Conservation (phyloP, 2,888 invertebrate species). For the Ctenicera cuprea region DNA sequence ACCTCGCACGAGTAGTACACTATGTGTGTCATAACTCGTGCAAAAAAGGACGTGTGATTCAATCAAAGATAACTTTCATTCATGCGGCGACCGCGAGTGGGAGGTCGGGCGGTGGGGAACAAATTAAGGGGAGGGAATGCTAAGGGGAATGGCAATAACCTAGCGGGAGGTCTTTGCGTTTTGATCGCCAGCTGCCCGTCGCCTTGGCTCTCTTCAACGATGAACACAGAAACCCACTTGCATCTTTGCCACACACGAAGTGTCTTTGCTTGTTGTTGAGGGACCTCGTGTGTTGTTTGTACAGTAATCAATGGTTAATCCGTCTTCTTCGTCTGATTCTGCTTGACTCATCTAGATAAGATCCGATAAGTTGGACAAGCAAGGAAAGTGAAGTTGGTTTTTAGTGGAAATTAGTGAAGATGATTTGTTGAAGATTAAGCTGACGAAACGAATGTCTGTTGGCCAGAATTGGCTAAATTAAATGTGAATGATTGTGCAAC, state of each 20-base stretch:
- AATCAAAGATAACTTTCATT: slow-evolving; percentile 59
- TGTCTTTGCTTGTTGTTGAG: slow-evolving; percentile 44
- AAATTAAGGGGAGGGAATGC: slow-evolving; percentile 38
- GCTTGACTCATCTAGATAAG: slow-evolving; percentile 33
- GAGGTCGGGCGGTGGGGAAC: slow-evolving; percentile 48
- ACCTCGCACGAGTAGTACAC: slow-evolving; percentile 51
- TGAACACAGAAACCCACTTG: slow-evolving; percentile 52
- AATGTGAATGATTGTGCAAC: too few relatives aligned
- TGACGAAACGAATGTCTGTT: too few relatives aligned
- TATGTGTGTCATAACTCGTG: slow-evolving; percentile 50
- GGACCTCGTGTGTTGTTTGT: slow-evolving; percentile 35
- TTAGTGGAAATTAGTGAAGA: not conserved
- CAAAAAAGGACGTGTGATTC: slow-evolving; percentile 55
- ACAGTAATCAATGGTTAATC: slow-evolving; percentile 41
- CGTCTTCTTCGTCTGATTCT: slow-evolving; percentile 26
- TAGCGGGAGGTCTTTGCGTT: slow-evolving; percentile 57
- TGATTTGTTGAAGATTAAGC: too few relatives aligned
- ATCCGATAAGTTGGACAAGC: slow-evolving; percentile 28
- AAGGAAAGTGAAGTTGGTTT: slow-evolving; percentile 2
- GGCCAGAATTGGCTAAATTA: too few relatives aligned
- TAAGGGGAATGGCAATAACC: slow-evolving; percentile 57
- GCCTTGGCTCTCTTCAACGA: slow-evolving; percentile 38
- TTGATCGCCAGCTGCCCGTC: slow-evolving; percentile 57
- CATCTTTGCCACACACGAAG: slow-evolving; percentile 52
- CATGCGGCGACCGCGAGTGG: slow-evolving; percentile 54